These are phyloP conservation scores for Eurytoma californica DNA, from an alignment of 2,888 invertebrate genomes.

Conservation along the genomic window DNA sequence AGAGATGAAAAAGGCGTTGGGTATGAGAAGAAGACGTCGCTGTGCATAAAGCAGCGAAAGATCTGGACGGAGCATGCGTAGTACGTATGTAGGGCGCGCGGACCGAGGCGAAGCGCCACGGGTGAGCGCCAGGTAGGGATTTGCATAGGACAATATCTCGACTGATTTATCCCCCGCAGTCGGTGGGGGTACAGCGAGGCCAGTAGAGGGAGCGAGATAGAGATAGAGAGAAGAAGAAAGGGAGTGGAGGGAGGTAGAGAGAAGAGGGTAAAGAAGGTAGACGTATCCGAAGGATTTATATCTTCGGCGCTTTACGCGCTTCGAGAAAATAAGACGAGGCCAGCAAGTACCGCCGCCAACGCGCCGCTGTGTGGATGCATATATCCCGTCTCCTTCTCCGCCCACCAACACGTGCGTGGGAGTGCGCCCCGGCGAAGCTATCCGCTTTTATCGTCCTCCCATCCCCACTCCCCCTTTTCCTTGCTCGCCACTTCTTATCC, in stretches of 20 bases:
- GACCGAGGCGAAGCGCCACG: neutral
- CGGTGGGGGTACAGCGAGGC: neutral
- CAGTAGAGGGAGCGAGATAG: neutral
- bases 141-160: conserved; percentile 70
- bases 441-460: conserved; percentile 4
- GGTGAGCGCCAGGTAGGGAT: conserved; percentile 61
- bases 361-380: neutral
- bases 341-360: neutral
- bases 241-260: conserved; percentile 51
- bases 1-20: neutral
- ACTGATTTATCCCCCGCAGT: conserved; percentile 66
- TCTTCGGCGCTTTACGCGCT: conserved; percentile 59
- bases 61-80: neutral
- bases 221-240: conserved; percentile 6
- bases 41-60: neutral
- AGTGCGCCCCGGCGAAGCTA: neutral
- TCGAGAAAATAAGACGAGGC: conserved; percentile 48
- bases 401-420: neutral
- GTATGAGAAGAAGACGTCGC: too few species aligned
- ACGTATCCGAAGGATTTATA: conserved; percentile 66
- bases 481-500: neutral
- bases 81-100: conserved; percentile 35
- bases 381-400: neutral
- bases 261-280: conserved; percentile 54
- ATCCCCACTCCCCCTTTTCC: too few species aligned